Conservation (phyloP, 2,797 vertebrate species). For the Astyanax mexicanus region DNA sequence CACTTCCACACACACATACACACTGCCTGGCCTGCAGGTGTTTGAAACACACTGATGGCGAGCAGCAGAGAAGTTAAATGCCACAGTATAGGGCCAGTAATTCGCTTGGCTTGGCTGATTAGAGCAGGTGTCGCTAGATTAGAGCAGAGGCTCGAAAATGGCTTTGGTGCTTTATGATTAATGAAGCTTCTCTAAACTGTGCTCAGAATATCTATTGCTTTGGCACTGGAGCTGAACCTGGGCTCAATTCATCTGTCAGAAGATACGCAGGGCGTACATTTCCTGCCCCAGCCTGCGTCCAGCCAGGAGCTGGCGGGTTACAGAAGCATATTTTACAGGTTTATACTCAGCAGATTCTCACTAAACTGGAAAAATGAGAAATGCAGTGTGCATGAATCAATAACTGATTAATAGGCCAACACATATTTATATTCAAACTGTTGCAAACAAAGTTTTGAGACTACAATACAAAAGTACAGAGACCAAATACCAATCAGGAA, state of each 20-base stretch:
- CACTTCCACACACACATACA: too few species aligned
- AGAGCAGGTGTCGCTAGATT: constrained; percentile 72
- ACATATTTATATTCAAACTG: background rate
- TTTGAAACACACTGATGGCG: constrained; percentile 19
- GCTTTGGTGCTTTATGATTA: constrained; percentile 67
- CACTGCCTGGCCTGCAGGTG: constrained; percentile 39
- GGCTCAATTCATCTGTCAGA: constrained; percentile 69
- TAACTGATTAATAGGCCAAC: background rate
- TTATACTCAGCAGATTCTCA: background rate
- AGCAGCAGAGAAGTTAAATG: constrained; percentile 59
- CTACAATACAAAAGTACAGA: background rate
- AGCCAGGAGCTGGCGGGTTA: constrained; percentile 38
- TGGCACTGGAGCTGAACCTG: constrained; percentile 45
- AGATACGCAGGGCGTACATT: constrained; percentile 70
- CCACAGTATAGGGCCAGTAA: constrained; percentile 43
- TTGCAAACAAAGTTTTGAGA: background rate
- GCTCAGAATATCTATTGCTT: constrained; percentile 71
- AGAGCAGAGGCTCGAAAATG: constrained; percentile 46
- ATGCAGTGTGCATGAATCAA: background rate
- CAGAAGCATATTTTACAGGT: background rate
- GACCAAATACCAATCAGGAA: background rate
- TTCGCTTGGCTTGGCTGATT: constrained; percentile 60
- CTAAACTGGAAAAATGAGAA: background rate
- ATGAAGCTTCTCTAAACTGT: constrained; percentile 66
- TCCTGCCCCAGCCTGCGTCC: constrained; percentile 57